Evolutionary conservation across 2,888 invertebrate genomes (phyloP), one percentile per base, ranked within the genome.

Genomic region (Agrenia bidenticulata): DNA sequence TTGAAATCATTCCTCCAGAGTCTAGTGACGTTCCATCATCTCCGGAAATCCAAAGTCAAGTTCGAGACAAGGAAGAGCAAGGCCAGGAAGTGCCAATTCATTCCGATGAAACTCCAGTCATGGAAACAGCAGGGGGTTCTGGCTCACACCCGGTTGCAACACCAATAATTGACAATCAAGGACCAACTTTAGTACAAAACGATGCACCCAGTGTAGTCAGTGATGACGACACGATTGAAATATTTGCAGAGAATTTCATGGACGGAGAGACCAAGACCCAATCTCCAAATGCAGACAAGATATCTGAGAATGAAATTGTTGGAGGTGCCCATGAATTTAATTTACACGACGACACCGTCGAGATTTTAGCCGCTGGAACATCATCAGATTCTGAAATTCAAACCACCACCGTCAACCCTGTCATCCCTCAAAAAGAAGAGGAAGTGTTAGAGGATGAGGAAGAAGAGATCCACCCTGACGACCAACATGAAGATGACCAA

Each of bases 141-240:
- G 32, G 39, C 11, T 17, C 23, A 13, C 21, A 65, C 45, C 41
- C 32, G 2, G 57, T 50, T 21, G 9, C 58, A 21, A 27, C n/a
- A n/a, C n/a, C n/a, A n/a, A n/a, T n/a, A n/a, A n/a, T n/a, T n/a
- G n/a, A n/a, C n/a, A n/a, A n/a, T n/a, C n/a, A n/a, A n/a, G n/a
- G n/a, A n/a, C n/a, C n/a, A n/a, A n/a, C n/a, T n/a, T n/a, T n/a
- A n/a, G n/a, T 32, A 7, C 32, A 32, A 32, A 32, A 32, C 11
- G 4, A 4, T 11, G 32, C 32, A 32, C 32, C 4, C 32, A 7
- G 4, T 32, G 5, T 32, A 32, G 32, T 23, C 26, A 41, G 53
- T 41, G 62, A 58, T 27, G 60, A 53, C 32, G 59, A 67, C 27
- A 61, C 61, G n/a, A 50, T 55, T 7, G 64, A 64, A 53, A 57